phyloP scores from a whole-genome alignment of 2,797 vertebrate genomes.

The Corythornis leucogaster region DNA sequence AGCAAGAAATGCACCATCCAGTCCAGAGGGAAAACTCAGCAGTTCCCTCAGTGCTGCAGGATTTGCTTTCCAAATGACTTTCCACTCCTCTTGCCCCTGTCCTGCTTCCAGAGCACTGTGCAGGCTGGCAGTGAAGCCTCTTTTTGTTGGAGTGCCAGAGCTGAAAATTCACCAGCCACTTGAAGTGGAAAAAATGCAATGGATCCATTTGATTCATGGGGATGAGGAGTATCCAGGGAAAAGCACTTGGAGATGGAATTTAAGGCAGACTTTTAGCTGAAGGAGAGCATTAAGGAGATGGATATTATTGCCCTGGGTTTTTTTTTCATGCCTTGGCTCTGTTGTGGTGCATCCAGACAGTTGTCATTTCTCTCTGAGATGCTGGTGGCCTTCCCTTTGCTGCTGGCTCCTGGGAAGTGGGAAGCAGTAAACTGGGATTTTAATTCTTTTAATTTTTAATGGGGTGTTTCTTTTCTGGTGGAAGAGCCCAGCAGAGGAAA shows the following conservation, averaged over 20 bases:
- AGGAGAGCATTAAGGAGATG: background rate
- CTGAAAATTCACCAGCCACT: background rate
- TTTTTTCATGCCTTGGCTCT: background rate
- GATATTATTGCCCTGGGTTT: background rate
- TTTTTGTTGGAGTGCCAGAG: conserved; percentile 26
- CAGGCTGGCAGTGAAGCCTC: background rate
- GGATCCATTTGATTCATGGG: background rate
- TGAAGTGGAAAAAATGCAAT: conserved; percentile 16
- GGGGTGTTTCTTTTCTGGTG: background rate
- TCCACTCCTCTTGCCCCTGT: background rate
- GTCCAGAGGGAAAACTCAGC: background rate
- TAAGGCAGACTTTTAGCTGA: conserved; percentile 7
- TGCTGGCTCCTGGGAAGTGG: background rate
- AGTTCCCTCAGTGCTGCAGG: background rate
- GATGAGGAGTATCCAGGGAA: conserved; percentile 12
- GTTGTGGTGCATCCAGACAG: background rate
- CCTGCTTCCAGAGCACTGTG: background rate
- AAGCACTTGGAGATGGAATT: background rate
- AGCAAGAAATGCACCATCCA: background rate
- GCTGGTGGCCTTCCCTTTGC: background rate
- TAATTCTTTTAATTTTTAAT: background rate
- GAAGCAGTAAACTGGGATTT: background rate
- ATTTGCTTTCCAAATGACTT: background rate
- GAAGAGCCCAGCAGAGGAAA: background rate
- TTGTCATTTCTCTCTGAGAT: background rate